These are phyloP conservation scores for Eulemur macaco DNA, from an alignment of 2,113 vertebrate species.

Conservation along the genomic window DNA sequence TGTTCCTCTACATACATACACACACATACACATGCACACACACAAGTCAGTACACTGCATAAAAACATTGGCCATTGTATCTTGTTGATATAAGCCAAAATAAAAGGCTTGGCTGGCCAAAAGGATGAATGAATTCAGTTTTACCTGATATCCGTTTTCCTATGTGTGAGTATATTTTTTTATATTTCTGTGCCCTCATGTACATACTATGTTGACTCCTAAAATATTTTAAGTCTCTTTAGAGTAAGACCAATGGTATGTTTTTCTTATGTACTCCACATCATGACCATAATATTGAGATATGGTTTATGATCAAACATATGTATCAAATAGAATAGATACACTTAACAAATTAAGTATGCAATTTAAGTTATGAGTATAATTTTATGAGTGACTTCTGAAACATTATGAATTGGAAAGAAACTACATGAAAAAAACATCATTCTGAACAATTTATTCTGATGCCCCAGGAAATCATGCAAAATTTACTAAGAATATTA, in stretches of 20 bases:
- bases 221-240: background rate
- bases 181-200: background rate
- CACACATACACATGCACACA: background rate
- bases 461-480: constrained; percentile 45
- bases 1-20: background rate
- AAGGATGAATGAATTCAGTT: background rate
- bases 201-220: background rate
- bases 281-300: background rate
- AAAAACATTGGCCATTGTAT: background rate
- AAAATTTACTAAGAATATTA: constrained; percentile 52
- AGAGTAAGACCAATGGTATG: background rate
- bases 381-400: constrained; percentile 1
- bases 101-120: background rate
- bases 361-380: constrained; percentile 31
- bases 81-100: background rate
- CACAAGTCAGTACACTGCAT: background rate
- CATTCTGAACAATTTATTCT: constrained; percentile 52
- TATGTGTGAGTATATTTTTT: background rate
- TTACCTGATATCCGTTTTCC: background rate
- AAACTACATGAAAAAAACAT: constrained; percentile 32
- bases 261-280: background rate
- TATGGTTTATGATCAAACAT: background rate
- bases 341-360: constrained; percentile 41
- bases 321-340: background rate
- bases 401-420: constrained; percentile 41